Conservation (phyloP, 2,888 invertebrate species). For the Phania funesta region DNA sequence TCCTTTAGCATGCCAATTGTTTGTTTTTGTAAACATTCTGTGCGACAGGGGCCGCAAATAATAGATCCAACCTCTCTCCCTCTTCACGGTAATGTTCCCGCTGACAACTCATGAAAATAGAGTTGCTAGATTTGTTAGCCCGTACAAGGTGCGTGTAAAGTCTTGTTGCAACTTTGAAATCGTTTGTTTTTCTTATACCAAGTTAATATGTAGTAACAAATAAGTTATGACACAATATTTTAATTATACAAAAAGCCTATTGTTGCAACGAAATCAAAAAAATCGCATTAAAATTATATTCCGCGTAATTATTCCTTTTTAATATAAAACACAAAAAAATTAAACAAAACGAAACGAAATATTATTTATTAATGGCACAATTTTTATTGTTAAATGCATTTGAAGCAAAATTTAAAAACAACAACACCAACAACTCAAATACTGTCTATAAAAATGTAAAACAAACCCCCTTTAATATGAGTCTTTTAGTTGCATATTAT, state of each 20-base stretch:
- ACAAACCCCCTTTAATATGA: slow-evolving; percentile 25
- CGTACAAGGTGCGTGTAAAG: no score
- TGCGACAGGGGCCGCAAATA: no score
- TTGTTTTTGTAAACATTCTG: no score
- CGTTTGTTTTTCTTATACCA: background rate
- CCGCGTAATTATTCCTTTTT: slow-evolving; percentile 2
- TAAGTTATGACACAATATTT: slow-evolving; percentile 44
- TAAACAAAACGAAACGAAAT: background rate
- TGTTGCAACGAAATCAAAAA: slow-evolving; percentile 23
- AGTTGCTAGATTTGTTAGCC: no score
- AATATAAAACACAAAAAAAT: slow-evolving; percentile 11
- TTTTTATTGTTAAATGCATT: slow-evolving; percentile 37
- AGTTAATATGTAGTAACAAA: background rate
- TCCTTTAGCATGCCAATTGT: no score
- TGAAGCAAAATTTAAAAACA: background rate
- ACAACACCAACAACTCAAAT: slow-evolving; percentile 11
- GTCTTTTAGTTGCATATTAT: slow-evolving; percentile 15
- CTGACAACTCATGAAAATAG: no score
- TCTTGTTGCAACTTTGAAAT: background rate
- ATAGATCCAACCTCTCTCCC: no score
- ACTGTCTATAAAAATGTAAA: slow-evolving; percentile 42
- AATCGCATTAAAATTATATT: slow-evolving; percentile 15
- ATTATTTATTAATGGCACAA: slow-evolving; percentile 28
- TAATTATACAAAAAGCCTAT: slow-evolving; percentile 6
- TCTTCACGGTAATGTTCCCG: no score